These are phyloP conservation scores for Heliconius aoede DNA, from an alignment of 2,888 invertebrate species.

Conservation along the genomic window DNA sequence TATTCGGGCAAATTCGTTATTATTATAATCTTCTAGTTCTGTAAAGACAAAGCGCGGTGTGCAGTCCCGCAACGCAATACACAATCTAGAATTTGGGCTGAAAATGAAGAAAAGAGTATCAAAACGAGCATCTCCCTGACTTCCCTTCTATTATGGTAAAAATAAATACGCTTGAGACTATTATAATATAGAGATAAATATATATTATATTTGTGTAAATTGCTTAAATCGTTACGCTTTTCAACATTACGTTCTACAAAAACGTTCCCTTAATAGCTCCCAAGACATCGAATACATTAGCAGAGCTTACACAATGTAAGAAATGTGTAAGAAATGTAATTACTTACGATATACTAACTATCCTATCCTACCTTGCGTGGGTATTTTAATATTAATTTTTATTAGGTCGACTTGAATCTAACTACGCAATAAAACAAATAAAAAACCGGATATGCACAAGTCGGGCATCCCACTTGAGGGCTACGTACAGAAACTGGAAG, in stretches of 20 bases:
- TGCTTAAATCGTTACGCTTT: constrained; percentile 22
- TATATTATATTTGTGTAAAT: constrained; percentile 31
- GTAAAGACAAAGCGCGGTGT: neutral
- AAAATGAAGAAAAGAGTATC: neutral
- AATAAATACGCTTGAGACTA: neutral
- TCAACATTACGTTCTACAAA: constrained; percentile 13
- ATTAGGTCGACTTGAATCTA: no score
- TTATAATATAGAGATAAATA: neutral
- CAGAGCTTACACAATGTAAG: no score
- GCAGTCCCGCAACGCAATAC: neutral
- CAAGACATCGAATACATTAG: constrained; percentile 20
- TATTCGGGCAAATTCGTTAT: neutral
- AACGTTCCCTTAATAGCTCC: constrained; percentile 17
- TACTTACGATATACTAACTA: constrained; percentile 3
- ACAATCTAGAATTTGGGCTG: neutral
- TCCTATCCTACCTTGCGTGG: neutral
- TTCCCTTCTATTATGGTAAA: neutral
- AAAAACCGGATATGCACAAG: no score
- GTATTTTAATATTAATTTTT: neutral
- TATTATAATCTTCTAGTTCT: neutral
- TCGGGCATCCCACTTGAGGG: no score
- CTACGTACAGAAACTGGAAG: no score
- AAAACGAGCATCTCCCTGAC: neutral
- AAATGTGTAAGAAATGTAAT: constrained; percentile 7
- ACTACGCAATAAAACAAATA: no score